A percentile compares a stretch with the other conserved stretches of the same genome.
Conservation (phyloP, 2,797 vertebrate species). For the Chelmon rostratus region DNA sequence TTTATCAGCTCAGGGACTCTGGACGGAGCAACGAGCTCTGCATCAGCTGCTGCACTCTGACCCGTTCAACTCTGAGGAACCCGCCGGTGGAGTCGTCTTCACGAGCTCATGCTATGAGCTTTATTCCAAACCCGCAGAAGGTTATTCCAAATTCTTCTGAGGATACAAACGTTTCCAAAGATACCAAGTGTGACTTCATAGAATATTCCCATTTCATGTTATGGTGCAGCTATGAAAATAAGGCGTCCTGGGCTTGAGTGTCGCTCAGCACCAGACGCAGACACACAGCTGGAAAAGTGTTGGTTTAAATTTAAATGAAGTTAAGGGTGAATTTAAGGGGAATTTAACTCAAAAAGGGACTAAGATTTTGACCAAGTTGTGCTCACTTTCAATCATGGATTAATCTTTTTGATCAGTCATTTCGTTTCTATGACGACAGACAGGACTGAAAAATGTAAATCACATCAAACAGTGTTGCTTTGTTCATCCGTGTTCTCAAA, state of each 20-base stretch:
- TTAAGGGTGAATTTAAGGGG: background rate
- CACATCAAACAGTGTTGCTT: no score
- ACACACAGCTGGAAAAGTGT: background rate
- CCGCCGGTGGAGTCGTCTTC: background rate
- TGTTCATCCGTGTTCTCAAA: no score
- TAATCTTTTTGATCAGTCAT: no score
- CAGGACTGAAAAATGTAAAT: no score
- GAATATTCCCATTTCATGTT: background rate
- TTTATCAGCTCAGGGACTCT: background rate
- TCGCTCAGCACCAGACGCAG: no score
- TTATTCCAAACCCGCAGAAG: background rate
- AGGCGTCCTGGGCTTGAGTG: background rate
- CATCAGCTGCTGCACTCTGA: constrained; percentile 24
- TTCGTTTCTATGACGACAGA: no score
- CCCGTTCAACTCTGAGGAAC: background rate
- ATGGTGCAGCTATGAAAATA: background rate
- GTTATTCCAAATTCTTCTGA: constrained; percentile 1
- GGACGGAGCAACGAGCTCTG: background rate
- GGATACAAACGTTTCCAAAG: background rate
- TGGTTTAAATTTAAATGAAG: background rate
- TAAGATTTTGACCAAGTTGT: no score
- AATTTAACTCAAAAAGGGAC: no score
- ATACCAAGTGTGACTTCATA: background rate
- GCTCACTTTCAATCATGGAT: no score
- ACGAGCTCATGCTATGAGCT: background rate